These are phyloP conservation scores for Atta texana DNA, from an alignment of 1,140 invertebrate genomes.

Conservation along the genomic window DNA sequence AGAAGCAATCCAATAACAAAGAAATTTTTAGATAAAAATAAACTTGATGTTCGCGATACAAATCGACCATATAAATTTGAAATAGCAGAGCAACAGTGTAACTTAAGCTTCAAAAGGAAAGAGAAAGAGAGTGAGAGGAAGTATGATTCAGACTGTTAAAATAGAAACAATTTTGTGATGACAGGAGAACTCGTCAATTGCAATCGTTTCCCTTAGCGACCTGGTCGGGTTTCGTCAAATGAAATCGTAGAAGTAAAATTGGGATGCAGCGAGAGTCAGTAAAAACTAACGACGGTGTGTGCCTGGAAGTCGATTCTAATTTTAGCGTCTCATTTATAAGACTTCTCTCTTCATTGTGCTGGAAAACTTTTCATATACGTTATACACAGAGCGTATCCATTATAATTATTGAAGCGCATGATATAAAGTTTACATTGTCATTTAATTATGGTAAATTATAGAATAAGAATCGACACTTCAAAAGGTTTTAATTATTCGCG, in stretches of 20 bases:
- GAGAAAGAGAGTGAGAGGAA: not conserved
- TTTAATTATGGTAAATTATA: not conserved
- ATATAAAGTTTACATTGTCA: not conserved
- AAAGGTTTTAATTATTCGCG: not conserved
- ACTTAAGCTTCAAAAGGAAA: not conserved
- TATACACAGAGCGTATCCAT: not conserved
- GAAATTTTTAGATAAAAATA: not conserved
- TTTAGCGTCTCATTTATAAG: constrained; percentile 26
- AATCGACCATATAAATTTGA: not conserved
- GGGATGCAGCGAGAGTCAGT: constrained; percentile 27
- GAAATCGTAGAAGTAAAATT: constrained; percentile 66
- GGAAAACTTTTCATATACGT: not conserved
- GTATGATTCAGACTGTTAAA: constrained; percentile 39
- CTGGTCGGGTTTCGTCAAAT: constrained; percentile 55
- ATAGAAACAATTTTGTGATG: constrained; percentile 30
- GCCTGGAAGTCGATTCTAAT: constrained; percentile 20
- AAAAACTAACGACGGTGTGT: not conserved
- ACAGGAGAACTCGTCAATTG: constrained; percentile 56
- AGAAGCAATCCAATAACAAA: not conserved
- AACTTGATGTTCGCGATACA: not conserved
- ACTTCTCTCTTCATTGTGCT: constrained; percentile 7
- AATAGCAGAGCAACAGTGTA: not conserved
- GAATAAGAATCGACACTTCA: not conserved
- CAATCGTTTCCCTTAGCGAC: constrained; percentile 43
- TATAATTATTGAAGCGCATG: not conserved